Conservation (phyloP, 2,888 invertebrate species). For the Lithophane socia region DNA sequence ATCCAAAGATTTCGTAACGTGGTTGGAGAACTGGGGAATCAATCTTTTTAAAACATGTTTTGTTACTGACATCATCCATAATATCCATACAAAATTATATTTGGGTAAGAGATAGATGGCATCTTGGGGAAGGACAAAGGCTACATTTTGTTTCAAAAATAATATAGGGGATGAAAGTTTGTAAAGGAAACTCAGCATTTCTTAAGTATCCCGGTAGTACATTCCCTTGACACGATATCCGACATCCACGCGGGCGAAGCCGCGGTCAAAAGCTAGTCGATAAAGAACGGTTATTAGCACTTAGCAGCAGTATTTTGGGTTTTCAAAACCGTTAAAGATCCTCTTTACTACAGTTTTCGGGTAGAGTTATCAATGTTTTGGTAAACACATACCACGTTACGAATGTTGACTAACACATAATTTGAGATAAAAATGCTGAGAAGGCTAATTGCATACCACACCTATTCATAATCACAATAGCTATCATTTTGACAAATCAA, state of each 20-base stretch:
- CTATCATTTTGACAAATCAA: slow-evolving; percentile 1
- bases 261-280: no score
- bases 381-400: slow-evolving; percentile 28
- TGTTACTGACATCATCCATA: slow-evolving; percentile 36
- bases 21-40: slow-evolving; percentile 54
- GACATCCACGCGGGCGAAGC: no score
- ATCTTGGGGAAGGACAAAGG: no score
- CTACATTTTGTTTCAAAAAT: no score
- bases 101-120: no score
- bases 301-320: slow-evolving; percentile 7
- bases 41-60: slow-evolving; percentile 50
- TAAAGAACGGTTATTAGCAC: not conserved
- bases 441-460: slow-evolving; percentile 9
- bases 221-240: no score
- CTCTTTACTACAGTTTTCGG: not conserved
- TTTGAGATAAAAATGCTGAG: slow-evolving; percentile 10
- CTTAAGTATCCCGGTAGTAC: no score
- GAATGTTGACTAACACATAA: slow-evolving; percentile 35
- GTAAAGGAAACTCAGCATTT: no score
- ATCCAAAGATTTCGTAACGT: slow-evolving; percentile 76
- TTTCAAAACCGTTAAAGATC: slow-evolving; percentile 8
- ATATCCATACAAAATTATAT: no score
- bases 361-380: slow-evolving; percentile 16
- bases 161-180: no score
- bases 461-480: slow-evolving; percentile 8